These are phyloP conservation scores for Caracal caracal DNA, from an alignment of 2,113 vertebrate genomes.

Conservation along the genomic window DNA sequence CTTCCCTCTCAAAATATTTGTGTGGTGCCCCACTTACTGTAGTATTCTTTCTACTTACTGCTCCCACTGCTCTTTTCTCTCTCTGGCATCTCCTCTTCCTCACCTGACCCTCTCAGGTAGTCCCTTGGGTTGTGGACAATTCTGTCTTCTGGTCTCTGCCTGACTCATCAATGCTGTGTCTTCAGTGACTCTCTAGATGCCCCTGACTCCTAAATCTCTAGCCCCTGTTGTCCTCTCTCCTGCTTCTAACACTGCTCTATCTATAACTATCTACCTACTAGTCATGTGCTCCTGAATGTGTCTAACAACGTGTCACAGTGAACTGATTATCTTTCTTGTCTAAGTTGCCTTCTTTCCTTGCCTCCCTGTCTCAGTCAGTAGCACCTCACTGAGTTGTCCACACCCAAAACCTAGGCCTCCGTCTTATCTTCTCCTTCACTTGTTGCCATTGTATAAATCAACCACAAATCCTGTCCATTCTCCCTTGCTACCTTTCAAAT, in stretches of 20 bases:
- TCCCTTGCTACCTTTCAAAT: background rate
- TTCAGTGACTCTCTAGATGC: background rate
- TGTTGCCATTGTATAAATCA: background rate
- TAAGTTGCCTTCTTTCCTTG: background rate
- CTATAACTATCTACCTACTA: background rate
- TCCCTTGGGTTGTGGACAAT: background rate
- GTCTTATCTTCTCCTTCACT: too few species aligned
- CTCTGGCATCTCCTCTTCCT: background rate
- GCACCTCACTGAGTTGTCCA: background rate
- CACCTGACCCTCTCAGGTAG: background rate
- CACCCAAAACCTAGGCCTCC: background rate
- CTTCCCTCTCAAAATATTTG: background rate
- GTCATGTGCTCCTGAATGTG: too few species aligned
- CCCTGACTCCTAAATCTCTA: background rate
- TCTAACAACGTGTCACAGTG: background rate
- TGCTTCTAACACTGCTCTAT: background rate
- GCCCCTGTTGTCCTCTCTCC: background rate
- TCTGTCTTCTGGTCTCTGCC: background rate
- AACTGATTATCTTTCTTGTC: background rate
- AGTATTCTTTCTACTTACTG: background rate
- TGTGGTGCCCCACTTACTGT: accelerated
- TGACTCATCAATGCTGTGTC: background rate
- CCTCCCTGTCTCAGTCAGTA: background rate
- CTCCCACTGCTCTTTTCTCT: background rate
- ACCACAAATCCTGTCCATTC: background rate